Conservation (phyloP, 2,797 vertebrate genomes). For the Smutsia gigantea region DNA sequence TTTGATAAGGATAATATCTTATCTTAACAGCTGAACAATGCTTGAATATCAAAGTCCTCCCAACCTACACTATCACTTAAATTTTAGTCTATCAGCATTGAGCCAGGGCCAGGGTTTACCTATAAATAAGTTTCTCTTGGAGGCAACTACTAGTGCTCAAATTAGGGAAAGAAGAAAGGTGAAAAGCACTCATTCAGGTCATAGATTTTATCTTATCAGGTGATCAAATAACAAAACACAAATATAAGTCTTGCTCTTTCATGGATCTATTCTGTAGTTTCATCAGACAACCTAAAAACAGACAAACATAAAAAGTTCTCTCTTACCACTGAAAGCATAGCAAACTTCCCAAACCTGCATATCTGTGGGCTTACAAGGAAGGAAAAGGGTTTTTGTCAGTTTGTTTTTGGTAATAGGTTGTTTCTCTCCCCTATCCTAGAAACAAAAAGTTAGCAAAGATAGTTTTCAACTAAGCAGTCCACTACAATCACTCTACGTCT, state of each 20-base stretch:
- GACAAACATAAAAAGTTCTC: neutral
- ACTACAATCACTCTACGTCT: neutral
- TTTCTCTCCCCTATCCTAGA: neutral
- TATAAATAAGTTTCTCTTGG: neutral
- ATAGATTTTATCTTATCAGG: neutral
- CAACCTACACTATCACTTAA: neutral
- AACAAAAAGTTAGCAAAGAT: constrained; percentile 30
- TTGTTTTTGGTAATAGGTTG: constrained; percentile 30
- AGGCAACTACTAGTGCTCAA: neutral
- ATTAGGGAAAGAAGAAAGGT: neutral
- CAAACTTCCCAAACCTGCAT: constrained; percentile 5
- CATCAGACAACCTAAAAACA: neutral
- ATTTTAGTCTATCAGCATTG: neutral
- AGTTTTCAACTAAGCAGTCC: neutral
- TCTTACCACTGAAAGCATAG: constrained; percentile 17
- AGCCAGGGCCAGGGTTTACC: neutral
- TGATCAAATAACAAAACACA: constrained; percentile 9
- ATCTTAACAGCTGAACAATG: neutral
- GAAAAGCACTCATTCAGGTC: neutral
- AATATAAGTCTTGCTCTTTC: neutral
- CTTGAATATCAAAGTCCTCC: constrained; percentile 32
- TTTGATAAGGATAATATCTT: neutral
- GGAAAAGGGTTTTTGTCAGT: neutral
- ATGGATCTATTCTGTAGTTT: constrained; percentile 26
- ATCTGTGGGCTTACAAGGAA: neutral